Percentiles rank a stretch among this genome's conserved stretches.
These are phyloP conservation scores for Cyclophora albipunctata DNA, from an alignment of 2,888 invertebrate species.

Conservation along the genomic window DNA sequence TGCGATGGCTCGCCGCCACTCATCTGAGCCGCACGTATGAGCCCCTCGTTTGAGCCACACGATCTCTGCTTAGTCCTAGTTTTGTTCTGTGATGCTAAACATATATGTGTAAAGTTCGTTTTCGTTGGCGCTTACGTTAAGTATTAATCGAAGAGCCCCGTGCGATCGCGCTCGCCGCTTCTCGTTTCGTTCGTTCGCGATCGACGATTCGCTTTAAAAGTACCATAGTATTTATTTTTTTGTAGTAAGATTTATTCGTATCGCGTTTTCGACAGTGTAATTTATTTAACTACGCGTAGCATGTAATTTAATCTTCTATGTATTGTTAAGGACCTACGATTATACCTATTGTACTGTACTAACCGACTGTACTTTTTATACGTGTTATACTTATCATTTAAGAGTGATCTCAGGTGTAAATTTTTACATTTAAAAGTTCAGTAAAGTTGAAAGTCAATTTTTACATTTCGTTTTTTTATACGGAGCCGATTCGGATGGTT, in stretches of 20 bases:
- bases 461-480: constrained; percentile 7
- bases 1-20: constrained; percentile 6
- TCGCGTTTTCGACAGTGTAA: constrained; percentile 38
- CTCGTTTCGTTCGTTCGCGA: constrained; percentile 29
- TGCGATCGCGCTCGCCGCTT: constrained; percentile 7
- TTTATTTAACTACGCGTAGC: constrained; percentile 40
- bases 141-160: constrained; percentile 26
- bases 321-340: constrained; percentile 15
- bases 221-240: constrained; percentile 66
- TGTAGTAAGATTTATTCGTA: constrained; percentile 48
- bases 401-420: constrained; percentile 21
- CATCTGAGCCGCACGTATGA: constrained; percentile 14
- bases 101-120: constrained; percentile 49
- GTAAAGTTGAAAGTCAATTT: constrained; percentile 14
- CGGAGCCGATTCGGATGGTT: constrained; percentile 2
- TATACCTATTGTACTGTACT: constrained; percentile 12
- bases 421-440: constrained; percentile 15
- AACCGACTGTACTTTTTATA: constrained; percentile 21
- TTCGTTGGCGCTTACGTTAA: constrained; percentile 42
- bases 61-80: constrained; percentile 45
- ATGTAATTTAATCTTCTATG: constrained; percentile 32
- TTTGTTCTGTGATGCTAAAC: constrained; percentile 65
- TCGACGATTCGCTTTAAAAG: constrained; percentile 58
- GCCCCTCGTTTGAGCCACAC: constrained; percentile 13
- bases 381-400: constrained; percentile 19